Evolutionary conservation across 2,888 invertebrate genomes (phyloP), one percentile per base, ranked within the genome.

Genomic region (Yponomeuta cagnagella): DNA sequence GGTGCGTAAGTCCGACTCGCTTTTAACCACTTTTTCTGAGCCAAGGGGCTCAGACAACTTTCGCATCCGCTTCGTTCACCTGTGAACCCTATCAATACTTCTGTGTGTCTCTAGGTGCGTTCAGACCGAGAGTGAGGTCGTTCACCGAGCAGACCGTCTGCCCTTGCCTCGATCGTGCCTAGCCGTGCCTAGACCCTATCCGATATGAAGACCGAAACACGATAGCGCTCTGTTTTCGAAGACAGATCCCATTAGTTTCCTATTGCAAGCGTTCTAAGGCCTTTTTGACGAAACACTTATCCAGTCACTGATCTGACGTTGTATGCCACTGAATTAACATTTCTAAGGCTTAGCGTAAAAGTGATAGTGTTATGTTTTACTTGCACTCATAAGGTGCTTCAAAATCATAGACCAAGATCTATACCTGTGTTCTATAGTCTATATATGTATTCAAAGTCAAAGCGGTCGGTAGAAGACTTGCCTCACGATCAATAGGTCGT

Each of bases 141-240:
- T 58, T 58, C 15, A 58, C 52, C 12, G 15, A 15, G 15, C 15
- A 12, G 52, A 58, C 52, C 52, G 52, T 58, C 52, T 58, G 52
- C 52, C 52, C 52, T 58, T 58, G 52, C 52, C 52, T 58, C 15
- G 52, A 58, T 58, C 52, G 52, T 58, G 52, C 52, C 52, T 58
- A 58, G 52, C 52, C 52, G 52, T 58, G 52, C 52, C 52, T 58
- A 58, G 52, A 58, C 52, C 52, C 15, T 58, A 15, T 15, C 52
- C 43, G 15, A 58, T 58, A 15, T 58, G 52, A 15, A 58, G 52
- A 58, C 52, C 52, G 52, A 58, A 58, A 58, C 52, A 15, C 52
- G 52, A 58, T 58, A 58, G 52, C 4, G 52, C 15, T 12, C 15
- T 58, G 52, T 58, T 58, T 58, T 58, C 3, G 52, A 5, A 58